A percentile compares a stretch with the other conserved stretches of the same genome.
phyloP scores from a whole-genome alignment of 1,140 invertebrate species.

The Idris sp. region DNA sequence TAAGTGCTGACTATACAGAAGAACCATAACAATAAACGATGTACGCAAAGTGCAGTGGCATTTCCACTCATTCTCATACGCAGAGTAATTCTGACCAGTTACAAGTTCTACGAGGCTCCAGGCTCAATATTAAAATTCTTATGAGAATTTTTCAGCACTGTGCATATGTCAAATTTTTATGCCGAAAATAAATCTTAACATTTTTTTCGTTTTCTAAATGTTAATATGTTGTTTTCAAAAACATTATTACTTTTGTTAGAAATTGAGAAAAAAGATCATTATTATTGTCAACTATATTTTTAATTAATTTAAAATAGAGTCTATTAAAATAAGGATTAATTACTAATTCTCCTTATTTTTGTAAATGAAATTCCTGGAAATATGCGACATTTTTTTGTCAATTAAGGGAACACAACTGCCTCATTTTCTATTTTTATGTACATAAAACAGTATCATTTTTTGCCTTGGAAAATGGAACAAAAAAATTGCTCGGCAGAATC shows the following conservation, averaged over 20 bases:
- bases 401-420: too few relatives aligned
- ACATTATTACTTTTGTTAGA: too few relatives aligned
- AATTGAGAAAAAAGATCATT: too few relatives aligned
- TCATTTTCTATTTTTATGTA: not conserved
- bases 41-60: constrained; percentile 42
- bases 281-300: too few relatives aligned
- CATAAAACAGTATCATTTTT: constrained; percentile 3
- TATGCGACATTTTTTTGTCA: too few relatives aligned
- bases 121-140: constrained; percentile 56
- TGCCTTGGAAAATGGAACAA: constrained; percentile 1
- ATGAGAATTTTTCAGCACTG: constrained; percentile 46
- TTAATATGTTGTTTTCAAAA: too few relatives aligned
- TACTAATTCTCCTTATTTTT: too few relatives aligned
- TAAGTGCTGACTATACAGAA: constrained; percentile 37
- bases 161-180: constrained; percentile 41
- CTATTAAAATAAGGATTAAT: too few relatives aligned
- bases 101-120: constrained; percentile 39
- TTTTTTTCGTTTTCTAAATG: constrained; percentile 7
- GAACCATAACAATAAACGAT: constrained; percentile 56
- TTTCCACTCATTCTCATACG: constrained; percentile 51
- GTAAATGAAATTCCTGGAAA: not conserved
- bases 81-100: constrained; percentile 51
- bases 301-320: too few relatives aligned
- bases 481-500: not conserved
- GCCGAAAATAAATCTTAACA: constrained; percentile 22